These are phyloP conservation scores for Silvanus unidentatus DNA, from an alignment of 2,888 invertebrate genomes.

Conservation along the genomic window DNA sequence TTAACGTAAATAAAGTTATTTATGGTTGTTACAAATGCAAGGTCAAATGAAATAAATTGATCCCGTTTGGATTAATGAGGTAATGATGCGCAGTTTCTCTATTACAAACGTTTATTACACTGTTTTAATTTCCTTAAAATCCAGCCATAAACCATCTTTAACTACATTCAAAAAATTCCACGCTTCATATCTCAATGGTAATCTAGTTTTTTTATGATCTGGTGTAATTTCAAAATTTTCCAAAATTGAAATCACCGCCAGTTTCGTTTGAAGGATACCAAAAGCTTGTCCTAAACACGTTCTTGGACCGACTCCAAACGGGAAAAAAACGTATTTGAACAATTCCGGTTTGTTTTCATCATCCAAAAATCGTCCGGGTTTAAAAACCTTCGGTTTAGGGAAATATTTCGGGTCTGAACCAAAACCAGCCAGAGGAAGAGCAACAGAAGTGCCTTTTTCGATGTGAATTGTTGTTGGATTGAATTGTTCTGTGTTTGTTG, in stretches of 20 bases:
- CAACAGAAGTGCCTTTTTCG: conserved; percentile 32
- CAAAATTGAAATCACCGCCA: conserved; percentile 38
- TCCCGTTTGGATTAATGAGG: no score
- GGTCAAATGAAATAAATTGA: no score
- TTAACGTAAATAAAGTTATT: no score
- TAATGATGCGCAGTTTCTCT: no score
- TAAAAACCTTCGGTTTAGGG: conserved; percentile 41
- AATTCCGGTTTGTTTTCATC: conserved; percentile 35
- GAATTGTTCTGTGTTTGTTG: conserved; percentile 17
- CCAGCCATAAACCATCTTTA: conserved; percentile 29
- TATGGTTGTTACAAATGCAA: no score
- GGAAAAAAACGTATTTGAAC: conserved; percentile 31
- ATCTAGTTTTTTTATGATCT: conserved; percentile 27
- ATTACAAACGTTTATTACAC: no score
- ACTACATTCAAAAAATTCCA: conserved; percentile 21
- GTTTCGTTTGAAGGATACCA: conserved; percentile 37
- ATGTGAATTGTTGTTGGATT: conserved; percentile 23
- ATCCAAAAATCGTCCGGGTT: conserved; percentile 41
- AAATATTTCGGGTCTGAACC: conserved; percentile 41
- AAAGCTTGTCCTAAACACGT: conserved; percentile 31
- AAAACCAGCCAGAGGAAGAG: conserved; percentile 35
- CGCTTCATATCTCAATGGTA: conserved; percentile 28
- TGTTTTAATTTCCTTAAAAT: no score
- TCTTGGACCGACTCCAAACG: conserved; percentile 37
- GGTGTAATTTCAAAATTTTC: conserved; percentile 35